Percentiles rank a stretch among this genome's conserved stretches.
These are phyloP conservation scores for Helarctos malayanus DNA, from an alignment of 2,797 vertebrate genomes.

Conservation along the genomic window DNA sequence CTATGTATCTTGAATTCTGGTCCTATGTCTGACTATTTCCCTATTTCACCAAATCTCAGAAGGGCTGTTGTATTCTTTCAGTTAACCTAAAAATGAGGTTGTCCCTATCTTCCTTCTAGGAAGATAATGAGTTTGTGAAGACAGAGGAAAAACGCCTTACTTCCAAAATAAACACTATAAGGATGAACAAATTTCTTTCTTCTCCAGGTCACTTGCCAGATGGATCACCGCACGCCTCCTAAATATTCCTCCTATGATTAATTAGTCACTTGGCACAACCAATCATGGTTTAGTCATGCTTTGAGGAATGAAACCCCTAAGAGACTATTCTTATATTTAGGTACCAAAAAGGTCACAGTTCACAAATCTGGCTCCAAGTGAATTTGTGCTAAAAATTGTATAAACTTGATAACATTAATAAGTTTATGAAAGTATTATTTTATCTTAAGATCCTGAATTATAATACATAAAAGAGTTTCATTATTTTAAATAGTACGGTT, in stretches of 20 bases:
- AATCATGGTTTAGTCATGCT: conserved; percentile 58
- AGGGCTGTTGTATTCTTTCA: neutral
- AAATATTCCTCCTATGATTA: conserved; percentile 68
- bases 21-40: neutral
- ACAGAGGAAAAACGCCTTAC: neutral
- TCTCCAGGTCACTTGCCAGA: conserved; percentile 65
- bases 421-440: conserved; percentile 32
- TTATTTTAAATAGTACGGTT: neutral
- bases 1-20: neutral
- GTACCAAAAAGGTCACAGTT: neutral
- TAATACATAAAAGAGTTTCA: conserved; percentile 43
- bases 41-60: neutral
- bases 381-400: conserved; percentile 33
- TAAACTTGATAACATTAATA: neutral
- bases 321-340: neutral
- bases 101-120: neutral
- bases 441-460: neutral
- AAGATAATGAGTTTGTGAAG: neutral
- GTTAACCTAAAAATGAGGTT: neutral
- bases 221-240: conserved; percentile 56
- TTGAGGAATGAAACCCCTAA: conserved; percentile 44
- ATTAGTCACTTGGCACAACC: conserved; percentile 56
- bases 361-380: neutral
- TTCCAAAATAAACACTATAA: neutral
- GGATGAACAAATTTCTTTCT: conserved; percentile 50